Conservation (phyloP, 2,888 invertebrate genomes). For the Aleiodes alternator region DNA sequence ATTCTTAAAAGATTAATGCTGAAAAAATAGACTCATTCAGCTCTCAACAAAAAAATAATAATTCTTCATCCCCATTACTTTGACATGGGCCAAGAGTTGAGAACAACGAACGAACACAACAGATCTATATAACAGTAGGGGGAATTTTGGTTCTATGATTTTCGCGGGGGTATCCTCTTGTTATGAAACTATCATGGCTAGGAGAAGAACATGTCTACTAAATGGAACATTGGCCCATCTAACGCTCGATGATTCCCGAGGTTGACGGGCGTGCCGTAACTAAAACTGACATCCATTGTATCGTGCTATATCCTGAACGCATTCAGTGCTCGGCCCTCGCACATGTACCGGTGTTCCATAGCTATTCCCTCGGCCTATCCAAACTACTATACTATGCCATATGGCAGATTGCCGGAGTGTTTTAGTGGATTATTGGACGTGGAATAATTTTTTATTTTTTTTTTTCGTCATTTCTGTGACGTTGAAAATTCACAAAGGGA, state of each 20-base stretch:
- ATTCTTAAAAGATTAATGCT: no score
- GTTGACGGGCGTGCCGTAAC: slow-evolving; percentile 70
- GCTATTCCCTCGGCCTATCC: slow-evolving; percentile 47
- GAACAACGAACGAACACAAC: slow-evolving; percentile 10
- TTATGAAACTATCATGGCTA: slow-evolving; percentile 30
- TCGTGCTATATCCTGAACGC: slow-evolving; percentile 59
- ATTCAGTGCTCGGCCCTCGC: slow-evolving; percentile 49
- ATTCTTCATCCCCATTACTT: neutral
- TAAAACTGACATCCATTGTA: slow-evolving; percentile 72
- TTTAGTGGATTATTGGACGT: slow-evolving; percentile 60
- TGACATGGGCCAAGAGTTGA: neutral
- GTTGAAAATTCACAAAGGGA: slow-evolving; percentile 42
- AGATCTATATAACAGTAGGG: neutral
- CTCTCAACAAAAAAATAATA: neutral
- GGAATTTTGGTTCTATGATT: slow-evolving; percentile 33
- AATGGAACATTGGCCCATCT: slow-evolving; percentile 61
- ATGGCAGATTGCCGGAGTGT: slow-evolving; percentile 59
- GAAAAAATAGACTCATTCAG: neutral
- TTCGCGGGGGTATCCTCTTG: slow-evolving; percentile 34
- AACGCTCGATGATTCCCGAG: slow-evolving; percentile 64
- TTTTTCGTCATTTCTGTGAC: neutral
- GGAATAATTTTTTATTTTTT: neutral
- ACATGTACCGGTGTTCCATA: slow-evolving; percentile 29
- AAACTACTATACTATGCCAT: slow-evolving; percentile 55
- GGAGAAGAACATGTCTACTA: slow-evolving; percentile 42